These are phyloP conservation scores for Trichopoda pennipes DNA, from an alignment of 2,888 invertebrate species.

Conservation along the genomic window DNA sequence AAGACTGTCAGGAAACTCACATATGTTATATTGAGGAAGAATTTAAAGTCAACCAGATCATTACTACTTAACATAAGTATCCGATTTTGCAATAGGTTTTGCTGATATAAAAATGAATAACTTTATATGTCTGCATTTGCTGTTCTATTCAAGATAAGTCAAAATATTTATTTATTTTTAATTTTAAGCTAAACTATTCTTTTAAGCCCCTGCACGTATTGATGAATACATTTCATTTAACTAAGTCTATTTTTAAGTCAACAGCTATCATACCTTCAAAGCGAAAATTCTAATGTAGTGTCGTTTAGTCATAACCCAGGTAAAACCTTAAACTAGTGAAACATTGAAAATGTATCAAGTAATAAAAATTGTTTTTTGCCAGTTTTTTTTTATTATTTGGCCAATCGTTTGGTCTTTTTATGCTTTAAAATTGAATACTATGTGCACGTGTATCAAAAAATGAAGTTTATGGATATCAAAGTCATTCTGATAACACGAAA, in stretches of 20 bases:
- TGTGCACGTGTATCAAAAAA: not conserved
- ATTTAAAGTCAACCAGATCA: too few relatives aligned
- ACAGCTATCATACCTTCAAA: constrained; percentile 1
- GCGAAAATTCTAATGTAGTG: constrained; percentile 26
- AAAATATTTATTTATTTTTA: too few relatives aligned
- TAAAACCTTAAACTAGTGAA: not conserved
- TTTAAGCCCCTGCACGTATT: too few relatives aligned
- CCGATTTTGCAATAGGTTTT: too few relatives aligned
- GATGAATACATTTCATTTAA: constrained; percentile 1
- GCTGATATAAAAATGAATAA: too few relatives aligned
- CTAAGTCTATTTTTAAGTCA: constrained; percentile 15
- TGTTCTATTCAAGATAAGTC: too few relatives aligned
- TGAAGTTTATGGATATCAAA: constrained; percentile 42
- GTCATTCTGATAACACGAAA: constrained; percentile 46
- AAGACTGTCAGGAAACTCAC: too few relatives aligned
- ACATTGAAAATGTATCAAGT: not conserved
- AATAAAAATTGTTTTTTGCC: constrained; percentile 1
- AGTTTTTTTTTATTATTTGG: not conserved
- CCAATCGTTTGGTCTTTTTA: constrained; percentile 33
- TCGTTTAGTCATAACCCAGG: constrained; percentile 32
- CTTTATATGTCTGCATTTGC: too few relatives aligned
- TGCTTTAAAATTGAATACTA: constrained; percentile 14
- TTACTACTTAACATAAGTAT: too few relatives aligned
- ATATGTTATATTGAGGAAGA: too few relatives aligned
- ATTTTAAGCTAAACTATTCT: too few relatives aligned